phyloP scores from a whole-genome alignment of 2,888 invertebrate species.

The Coleophora deauratella region DNA sequence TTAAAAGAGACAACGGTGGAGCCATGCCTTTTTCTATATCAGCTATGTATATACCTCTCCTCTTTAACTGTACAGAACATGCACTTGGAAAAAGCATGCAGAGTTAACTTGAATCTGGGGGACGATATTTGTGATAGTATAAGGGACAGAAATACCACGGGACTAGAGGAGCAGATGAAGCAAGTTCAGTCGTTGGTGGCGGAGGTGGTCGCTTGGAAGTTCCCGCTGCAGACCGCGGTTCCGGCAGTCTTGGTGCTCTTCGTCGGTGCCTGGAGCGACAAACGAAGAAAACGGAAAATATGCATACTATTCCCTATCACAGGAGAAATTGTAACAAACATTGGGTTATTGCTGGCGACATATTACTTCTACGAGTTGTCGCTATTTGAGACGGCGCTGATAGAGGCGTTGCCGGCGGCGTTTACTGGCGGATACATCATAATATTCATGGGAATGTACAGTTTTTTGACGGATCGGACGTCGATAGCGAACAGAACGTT shows the following conservation, averaged over 20 bases:
- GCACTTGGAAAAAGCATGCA: slow-evolving; percentile 75
- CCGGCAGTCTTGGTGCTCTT: slow-evolving; percentile 74
- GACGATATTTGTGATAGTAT: slow-evolving; percentile 71
- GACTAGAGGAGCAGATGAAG: slow-evolving; percentile 50
- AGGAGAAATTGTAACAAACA: slow-evolving; percentile 70
- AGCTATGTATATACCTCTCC: slow-evolving; percentile 78
- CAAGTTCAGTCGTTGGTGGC: slow-evolving; percentile 68
- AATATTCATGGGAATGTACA: slow-evolving; percentile 76
- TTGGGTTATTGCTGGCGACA: slow-evolving; percentile 70
- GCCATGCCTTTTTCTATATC: slow-evolving; percentile 78
- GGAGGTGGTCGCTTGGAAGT: slow-evolving; percentile 73
- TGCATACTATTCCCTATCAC: slow-evolving; percentile 73
- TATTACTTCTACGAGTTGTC: slow-evolving; percentile 72
- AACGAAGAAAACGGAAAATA: slow-evolving; percentile 72
- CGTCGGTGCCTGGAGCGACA: slow-evolving; percentile 77
- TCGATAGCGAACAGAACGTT: slow-evolving; percentile 76
- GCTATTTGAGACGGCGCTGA: slow-evolving; percentile 61
- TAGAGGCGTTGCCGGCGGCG: slow-evolving; percentile 74
- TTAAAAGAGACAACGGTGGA: slow-evolving; percentile 74
- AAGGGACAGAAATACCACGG: slow-evolving; percentile 50
- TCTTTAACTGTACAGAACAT: slow-evolving; percentile 74
- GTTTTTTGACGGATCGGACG: slow-evolving; percentile 76
- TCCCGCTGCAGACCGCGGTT: slow-evolving; percentile 73
- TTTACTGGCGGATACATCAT: slow-evolving; percentile 76
- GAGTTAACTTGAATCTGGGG: slow-evolving; percentile 66